phyloP scores from a whole-genome alignment of 2,888 invertebrate species.

The Patella depressa region DNA sequence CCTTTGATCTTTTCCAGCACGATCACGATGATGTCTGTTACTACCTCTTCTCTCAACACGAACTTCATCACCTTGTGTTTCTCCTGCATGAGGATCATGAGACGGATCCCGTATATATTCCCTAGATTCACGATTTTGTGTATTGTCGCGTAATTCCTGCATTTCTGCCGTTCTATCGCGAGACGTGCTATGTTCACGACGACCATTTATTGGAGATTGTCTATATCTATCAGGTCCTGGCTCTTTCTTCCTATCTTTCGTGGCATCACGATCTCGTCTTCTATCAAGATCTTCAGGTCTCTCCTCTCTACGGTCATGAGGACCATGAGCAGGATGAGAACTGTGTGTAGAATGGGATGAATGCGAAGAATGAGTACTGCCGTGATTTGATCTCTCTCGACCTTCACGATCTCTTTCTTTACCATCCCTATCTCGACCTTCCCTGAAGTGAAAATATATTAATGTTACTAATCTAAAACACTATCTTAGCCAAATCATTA shows the following conservation, averaged over 20 bases:
- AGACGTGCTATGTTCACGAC: conserved; percentile 26
- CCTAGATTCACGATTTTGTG: conserved; percentile 38
- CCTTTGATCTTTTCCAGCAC: conserved; percentile 26
- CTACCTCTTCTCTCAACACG: conserved; percentile 34
- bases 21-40: conserved; percentile 29
- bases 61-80: conserved; percentile 22
- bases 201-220: conserved; percentile 48
- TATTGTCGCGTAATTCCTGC: conserved; percentile 26
- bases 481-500: too few relatives aligned
- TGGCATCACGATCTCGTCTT: conserved; percentile 26
- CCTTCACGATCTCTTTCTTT: conserved; percentile 22
- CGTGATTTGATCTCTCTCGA: conserved; percentile 1
- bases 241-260: conserved; percentile 27
- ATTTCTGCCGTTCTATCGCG: conserved; percentile 29
- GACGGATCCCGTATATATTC: background rate
- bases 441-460: conserved; percentile 21
- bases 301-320: conserved; percentile 23
- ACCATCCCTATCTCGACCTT: conserved; percentile 34
- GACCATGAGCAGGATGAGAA: conserved; percentile 15
- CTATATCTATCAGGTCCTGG: conserved; percentile 44
- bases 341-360: conserved; percentile 25
- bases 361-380: background rate
- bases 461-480: too few relatives aligned
- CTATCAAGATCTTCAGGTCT: conserved; percentile 36
- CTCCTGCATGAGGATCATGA: conserved; percentile 16